Percentiles rank a stretch among this genome's conserved stretches.
These are phyloP conservation scores for Prosapia bicincta DNA, from an alignment of 2,888 invertebrate genomes.

Conservation along the genomic window DNA sequence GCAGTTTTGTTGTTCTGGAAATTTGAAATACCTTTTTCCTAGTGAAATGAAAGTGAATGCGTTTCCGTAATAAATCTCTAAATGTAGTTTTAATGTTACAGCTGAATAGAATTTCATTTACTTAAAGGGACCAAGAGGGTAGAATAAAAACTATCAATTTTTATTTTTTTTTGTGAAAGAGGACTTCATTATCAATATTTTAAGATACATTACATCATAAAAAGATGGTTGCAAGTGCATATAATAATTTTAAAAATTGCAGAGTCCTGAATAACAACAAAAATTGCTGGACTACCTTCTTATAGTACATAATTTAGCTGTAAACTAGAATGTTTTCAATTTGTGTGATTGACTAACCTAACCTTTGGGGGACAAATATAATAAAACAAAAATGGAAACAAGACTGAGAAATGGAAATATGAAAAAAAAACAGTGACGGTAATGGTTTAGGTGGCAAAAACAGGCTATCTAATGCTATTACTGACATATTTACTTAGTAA, in stretches of 20 bases:
- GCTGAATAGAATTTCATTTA: no score
- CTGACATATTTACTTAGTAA: no score
- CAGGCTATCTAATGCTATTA: no score
- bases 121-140: no score
- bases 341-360: neutral
- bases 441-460: no score
- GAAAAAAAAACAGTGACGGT: no score
- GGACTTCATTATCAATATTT: neutral
- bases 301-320: neutral
- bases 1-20: no score
- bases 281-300: neutral
- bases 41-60: no score
- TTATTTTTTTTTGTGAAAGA: neutral
- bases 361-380: neutral
- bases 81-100: no score
- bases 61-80: no score
- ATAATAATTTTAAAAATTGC: neutral
- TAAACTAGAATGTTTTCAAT: neutral
- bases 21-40: no score
- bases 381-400: slow-evolving; percentile 23
- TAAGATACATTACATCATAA: neutral
- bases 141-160: neutral
- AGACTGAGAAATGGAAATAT: no score
- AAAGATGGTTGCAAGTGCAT: neutral
- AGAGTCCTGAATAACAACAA: neutral